Percentiles rank a stretch among this genome's conserved stretches.
phyloP scores from a whole-genome alignment of 2,888 invertebrate genomes.

The Ethmia dodecea region DNA sequence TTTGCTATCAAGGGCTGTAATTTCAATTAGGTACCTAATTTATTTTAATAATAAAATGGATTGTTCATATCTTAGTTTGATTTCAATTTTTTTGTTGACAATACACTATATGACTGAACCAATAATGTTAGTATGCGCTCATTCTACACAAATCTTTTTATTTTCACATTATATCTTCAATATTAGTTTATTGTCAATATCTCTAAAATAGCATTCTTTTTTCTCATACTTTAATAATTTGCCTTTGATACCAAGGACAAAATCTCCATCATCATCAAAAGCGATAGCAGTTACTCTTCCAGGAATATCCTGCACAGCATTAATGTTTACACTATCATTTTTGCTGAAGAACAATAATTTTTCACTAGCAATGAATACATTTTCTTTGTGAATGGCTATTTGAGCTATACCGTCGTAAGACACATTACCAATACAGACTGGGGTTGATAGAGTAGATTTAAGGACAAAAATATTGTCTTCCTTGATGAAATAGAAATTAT shows the following conservation, averaged over 20 bases:
- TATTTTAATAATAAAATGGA: slow-evolving; percentile 34
- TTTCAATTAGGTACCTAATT: slow-evolving; percentile 22
- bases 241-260: slow-evolving; percentile 45
- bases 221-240: slow-evolving; percentile 51
- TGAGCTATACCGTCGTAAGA: slow-evolving; percentile 50
- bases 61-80: slow-evolving; percentile 4
- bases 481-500: slow-evolving; percentile 57
- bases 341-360: slow-evolving; percentile 48
- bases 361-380: slow-evolving; percentile 49
- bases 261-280: slow-evolving; percentile 46
- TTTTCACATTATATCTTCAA: no score
- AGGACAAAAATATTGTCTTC: slow-evolving; percentile 46
- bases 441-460: slow-evolving; percentile 34
- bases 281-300: slow-evolving; percentile 52
- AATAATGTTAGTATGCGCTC: no score
- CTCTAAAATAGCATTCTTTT: slow-evolving; percentile 36
- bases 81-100: slow-evolving; percentile 13
- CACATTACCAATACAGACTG: slow-evolving; percentile 42
- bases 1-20: slow-evolving; percentile 7
- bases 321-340: slow-evolving; percentile 44
- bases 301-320: slow-evolving; percentile 41
- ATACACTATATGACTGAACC: no score
- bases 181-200: slow-evolving; percentile 11
- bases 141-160: no score
- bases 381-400: slow-evolving; percentile 48